Conservation (phyloP, 2,888 invertebrate species). For the Geophilus truncorum region DNA sequence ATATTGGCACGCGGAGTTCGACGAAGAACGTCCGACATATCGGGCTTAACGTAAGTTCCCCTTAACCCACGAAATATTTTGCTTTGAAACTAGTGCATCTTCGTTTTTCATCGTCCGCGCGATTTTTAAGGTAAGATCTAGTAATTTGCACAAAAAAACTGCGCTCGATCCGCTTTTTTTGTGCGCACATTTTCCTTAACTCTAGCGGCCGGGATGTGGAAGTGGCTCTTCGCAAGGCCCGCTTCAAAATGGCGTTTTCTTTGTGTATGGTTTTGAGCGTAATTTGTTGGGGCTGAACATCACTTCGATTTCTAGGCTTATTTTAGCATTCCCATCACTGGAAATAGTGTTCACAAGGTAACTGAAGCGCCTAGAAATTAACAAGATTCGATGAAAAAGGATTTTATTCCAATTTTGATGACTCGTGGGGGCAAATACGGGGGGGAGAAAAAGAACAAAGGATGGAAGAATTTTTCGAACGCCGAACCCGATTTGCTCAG, state of each 20-base stretch:
- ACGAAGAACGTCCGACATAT: conserved; percentile 32
- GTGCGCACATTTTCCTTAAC: neutral
- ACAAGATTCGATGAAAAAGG: neutral
- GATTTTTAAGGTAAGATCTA: conserved; percentile 10
- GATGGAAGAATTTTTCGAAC: neutral
- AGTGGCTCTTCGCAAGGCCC: conserved; percentile 27
- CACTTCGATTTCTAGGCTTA: neutral
- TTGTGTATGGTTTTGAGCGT: conserved; percentile 15
- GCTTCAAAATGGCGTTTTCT: conserved; percentile 32
- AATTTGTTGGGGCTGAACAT: neutral
- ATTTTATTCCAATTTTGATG: neutral
- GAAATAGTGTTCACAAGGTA: too few relatives aligned
- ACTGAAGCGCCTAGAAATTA: neutral
- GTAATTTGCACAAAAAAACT: neutral
- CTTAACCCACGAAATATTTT: conserved; percentile 19
- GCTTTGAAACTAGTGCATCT: neutral
- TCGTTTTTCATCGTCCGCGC: conserved; percentile 12
- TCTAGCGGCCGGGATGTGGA: conserved; percentile 17
- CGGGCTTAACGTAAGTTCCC: conserved; percentile 29
- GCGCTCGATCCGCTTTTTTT: neutral
- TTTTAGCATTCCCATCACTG: too few relatives aligned
- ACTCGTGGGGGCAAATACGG: neutral
- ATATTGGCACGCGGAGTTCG: conserved; percentile 27
- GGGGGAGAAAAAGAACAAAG: neutral
- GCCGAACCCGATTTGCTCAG: neutral